Conservation (phyloP, 2,113 vertebrate species). For the Solea solea region DNA sequence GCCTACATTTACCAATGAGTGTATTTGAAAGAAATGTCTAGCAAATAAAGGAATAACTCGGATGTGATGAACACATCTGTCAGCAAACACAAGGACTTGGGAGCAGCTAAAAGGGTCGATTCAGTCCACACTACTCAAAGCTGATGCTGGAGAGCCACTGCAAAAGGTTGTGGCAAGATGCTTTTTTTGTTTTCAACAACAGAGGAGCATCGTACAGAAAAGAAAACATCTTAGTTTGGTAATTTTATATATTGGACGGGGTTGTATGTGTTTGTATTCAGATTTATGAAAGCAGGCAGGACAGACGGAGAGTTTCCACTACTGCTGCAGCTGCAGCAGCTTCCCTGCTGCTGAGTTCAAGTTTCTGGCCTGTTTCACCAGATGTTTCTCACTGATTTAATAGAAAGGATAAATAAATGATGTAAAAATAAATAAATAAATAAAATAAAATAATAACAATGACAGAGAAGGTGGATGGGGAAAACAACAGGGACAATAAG, state of each 20-base stretch:
- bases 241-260: conserved; percentile 63
- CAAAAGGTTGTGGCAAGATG: conserved; percentile 49
- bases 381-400: conserved; percentile 91
- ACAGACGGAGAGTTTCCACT: conserved; percentile 2
- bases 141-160: conserved; percentile 60
- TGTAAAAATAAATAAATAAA: conserved; percentile 8
- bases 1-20: conserved; percentile 23
- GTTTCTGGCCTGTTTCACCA: conserved; percentile 97
- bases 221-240: conserved; percentile 70
- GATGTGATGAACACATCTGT: conserved; percentile 40
- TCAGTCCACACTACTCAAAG: conserved; percentile 70
- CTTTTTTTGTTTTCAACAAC: conserved; percentile 52
- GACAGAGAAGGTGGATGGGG: conserved; percentile 43
- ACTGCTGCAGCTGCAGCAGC: conserved; percentile 92
- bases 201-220: conserved; percentile 70
- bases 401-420: conserved; percentile 18
- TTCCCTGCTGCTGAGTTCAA: conserved; percentile 93
- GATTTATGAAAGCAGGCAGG: conserved; percentile 11
- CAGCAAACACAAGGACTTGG: conserved; percentile 38
- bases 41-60: conserved; percentile 34
- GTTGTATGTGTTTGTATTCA: conserved; percentile 33
- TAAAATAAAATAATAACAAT: conserved; percentile 37
- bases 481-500: conserved; percentile 42
- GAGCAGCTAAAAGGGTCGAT: conserved; percentile 42
- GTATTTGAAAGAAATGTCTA: background rate